Conservation (phyloP, 2,797 vertebrate genomes). For the Cynopterus sphinx region DNA sequence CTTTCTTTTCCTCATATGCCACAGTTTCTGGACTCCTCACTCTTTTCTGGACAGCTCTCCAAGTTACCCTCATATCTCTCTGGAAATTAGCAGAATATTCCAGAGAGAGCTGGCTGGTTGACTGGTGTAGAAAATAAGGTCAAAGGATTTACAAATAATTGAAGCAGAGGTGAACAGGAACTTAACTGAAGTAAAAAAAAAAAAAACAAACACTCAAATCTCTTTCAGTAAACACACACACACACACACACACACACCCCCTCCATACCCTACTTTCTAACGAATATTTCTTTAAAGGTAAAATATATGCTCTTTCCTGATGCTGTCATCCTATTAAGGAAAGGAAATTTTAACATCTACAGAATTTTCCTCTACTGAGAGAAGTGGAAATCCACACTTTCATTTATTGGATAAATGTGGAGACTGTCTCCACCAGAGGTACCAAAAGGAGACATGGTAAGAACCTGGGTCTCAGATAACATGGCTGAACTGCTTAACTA, state of each 20-base stretch:
- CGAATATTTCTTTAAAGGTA: not conserved
- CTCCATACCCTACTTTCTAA: not conserved
- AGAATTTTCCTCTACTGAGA: not conserved
- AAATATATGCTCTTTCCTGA: not conserved
- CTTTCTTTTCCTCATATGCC: not conserved
- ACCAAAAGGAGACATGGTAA: not conserved
- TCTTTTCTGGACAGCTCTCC: not conserved
- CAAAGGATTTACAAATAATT: not conserved
- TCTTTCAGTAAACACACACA: not conserved
- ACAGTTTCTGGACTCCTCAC: not conserved
- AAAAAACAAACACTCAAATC: not conserved
- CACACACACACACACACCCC: not conserved
- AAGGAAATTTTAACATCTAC: not conserved
- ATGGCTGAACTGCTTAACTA: too few species aligned
- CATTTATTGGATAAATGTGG: not conserved
- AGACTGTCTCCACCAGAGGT: not conserved
- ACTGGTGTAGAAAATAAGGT: not conserved
- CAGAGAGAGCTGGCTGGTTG: not conserved
- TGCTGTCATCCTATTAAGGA: not conserved
- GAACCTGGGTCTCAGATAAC: not conserved
- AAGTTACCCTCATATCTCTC: not conserved
- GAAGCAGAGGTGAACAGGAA: not conserved
- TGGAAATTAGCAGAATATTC: constrained; percentile 1
- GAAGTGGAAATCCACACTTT: not conserved
- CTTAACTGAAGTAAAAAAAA: not conserved